phyloP scores from a whole-genome alignment of 1,140 invertebrate species.

The Scaptomyza pallida region DNA sequence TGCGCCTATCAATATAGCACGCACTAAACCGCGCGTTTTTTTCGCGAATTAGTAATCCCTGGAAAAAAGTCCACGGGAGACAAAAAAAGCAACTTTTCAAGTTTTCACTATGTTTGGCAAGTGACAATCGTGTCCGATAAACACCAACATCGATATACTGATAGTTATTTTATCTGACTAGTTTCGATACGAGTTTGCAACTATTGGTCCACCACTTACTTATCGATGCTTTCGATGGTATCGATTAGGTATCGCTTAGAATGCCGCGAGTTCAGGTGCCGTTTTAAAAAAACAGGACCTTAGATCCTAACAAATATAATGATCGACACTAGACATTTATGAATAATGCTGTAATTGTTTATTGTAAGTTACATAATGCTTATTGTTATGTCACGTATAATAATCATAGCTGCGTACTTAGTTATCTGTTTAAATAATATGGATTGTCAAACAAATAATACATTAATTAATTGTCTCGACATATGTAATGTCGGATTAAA shows the following conservation, averaged over 20 bases:
- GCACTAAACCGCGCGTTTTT: conserved; percentile 55
- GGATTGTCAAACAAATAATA: conserved; percentile 48
- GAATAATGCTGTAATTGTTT: conserved; percentile 40
- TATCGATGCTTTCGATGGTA: conserved; percentile 1
- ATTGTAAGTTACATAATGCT: conserved; percentile 70
- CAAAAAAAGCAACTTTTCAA: conserved; percentile 57
- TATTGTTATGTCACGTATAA: conserved; percentile 76
- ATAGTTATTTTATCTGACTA: neutral
- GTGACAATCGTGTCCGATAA: conserved; percentile 30
- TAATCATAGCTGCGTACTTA: conserved; percentile 45
- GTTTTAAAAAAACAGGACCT: conserved; percentile 6
- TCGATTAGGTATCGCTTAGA: neutral
- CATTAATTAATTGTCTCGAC: neutral
- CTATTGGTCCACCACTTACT: neutral
- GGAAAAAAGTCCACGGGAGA: conserved; percentile 57
- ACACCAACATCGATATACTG: conserved; percentile 11
- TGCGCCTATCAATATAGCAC: conserved; percentile 33
- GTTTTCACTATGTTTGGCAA: conserved; percentile 54
- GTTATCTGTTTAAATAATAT: conserved; percentile 60
- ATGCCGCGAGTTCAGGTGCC: neutral
- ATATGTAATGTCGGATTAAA: neutral
- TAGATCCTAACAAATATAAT: neutral
- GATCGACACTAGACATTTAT: neutral
- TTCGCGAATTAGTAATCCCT: conserved; percentile 59
- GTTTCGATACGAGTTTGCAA: neutral